phyloP scores from a whole-genome alignment of 2,888 invertebrate species.

The Pandemis corylana region DNA sequence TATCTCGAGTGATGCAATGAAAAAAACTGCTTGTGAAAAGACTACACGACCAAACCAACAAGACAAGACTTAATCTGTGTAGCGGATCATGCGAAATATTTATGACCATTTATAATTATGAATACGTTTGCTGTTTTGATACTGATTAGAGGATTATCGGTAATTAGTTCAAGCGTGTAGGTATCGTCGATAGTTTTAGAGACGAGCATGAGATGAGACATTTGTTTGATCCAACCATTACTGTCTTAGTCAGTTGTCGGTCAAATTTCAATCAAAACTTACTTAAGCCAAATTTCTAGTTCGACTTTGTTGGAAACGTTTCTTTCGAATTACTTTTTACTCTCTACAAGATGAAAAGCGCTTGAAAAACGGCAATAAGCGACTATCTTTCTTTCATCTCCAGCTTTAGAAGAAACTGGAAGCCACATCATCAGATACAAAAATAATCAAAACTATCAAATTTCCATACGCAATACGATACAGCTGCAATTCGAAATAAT shows the following conservation, averaged over 20 bases:
- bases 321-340: too few relatives aligned
- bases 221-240: background rate
- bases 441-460: background rate
- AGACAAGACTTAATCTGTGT: background rate
- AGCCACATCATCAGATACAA: background rate
- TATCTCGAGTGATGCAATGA: conserved; percentile 10
- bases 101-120: background rate
- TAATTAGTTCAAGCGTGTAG: too few relatives aligned
- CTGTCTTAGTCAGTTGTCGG: background rate
- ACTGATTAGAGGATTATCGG: too few relatives aligned
- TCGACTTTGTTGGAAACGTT: background rate
- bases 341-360: too few relatives aligned
- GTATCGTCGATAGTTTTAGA: too few relatives aligned
- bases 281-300: too few relatives aligned
- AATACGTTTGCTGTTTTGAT: too few relatives aligned
- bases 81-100: background rate
- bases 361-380: background rate
- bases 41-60: background rate
- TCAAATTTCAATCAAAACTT: background rate
- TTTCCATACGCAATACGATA: conserved; percentile 21
- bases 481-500: conserved; percentile 26
- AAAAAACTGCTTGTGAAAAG: conserved; percentile 9
- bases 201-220: too few relatives aligned
- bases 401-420: background rate
- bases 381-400: background rate